These are phyloP conservation scores for Scophthalmus maximus DNA, from an alignment of 2,113 vertebrate genomes.

Conservation along the genomic window DNA sequence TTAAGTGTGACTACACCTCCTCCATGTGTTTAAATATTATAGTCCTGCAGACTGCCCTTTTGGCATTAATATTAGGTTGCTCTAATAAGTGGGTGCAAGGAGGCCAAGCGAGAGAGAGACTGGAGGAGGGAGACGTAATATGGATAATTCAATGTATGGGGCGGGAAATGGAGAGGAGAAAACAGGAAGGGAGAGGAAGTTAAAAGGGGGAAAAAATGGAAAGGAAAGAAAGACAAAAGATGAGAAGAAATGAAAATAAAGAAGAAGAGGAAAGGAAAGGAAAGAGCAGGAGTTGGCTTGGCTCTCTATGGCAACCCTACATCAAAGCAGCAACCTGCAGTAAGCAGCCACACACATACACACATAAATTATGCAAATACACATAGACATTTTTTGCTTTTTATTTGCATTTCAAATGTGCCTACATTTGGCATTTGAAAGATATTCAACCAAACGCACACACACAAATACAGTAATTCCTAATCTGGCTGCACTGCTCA, in stretches of 20 bases:
- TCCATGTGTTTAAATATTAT: constrained; percentile 50
- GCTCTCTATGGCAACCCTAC: constrained; percentile 31
- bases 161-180: neutral
- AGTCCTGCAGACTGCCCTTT: constrained; percentile 18
- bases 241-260: neutral
- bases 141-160: neutral
- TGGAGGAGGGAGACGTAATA: neutral
- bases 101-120: neutral
- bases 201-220: neutral
- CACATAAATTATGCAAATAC: constrained; percentile 59
- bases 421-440: constrained; percentile 28
- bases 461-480: neutral
- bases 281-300: constrained; percentile 2
- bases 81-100: constrained; percentile 12
- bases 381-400: constrained; percentile 49
- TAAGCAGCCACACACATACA: constrained; percentile 26
- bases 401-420: constrained; percentile 62
- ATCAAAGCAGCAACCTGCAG: constrained; percentile 51
- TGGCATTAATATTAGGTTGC: constrained; percentile 35
- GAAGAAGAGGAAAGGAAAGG: neutral
- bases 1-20: constrained; percentile 51
- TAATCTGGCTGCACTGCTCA: constrained; percentile 12
- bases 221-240: neutral
- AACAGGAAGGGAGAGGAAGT: neutral
- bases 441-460: constrained; percentile 14